Percentiles rank a stretch among this genome's conserved stretches.
phyloP scores from a whole-genome alignment of 2,888 invertebrate species.

The Clunio marinus region DNA sequence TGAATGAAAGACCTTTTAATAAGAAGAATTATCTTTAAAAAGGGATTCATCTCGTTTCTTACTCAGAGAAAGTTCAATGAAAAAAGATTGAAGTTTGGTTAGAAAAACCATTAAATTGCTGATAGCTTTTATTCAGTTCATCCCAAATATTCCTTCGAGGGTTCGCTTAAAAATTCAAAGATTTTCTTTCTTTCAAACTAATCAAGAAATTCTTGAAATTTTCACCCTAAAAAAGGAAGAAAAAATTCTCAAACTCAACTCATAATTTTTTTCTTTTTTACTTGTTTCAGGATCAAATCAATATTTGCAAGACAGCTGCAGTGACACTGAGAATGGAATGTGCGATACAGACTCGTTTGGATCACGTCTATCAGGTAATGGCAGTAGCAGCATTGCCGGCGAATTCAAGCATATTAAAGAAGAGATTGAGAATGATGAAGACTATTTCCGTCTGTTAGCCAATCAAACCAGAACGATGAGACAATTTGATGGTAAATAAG shows the following conservation, averaged over 20 bases:
- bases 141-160: not conserved
- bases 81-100: too few relatives aligned
- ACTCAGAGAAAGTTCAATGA: not conserved
- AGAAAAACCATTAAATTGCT: too few relatives aligned
- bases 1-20: not conserved
- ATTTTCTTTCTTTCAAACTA: constrained; percentile 2
- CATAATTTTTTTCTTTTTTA: not conserved
- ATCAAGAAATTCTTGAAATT: constrained; percentile 23
- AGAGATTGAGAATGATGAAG: constrained; percentile 39
- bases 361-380: constrained; percentile 34
- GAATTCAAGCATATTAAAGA: constrained; percentile 37
- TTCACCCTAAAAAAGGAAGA: not conserved
- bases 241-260: not conserved
- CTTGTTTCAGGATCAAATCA: constrained; percentile 50
- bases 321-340: constrained; percentile 49
- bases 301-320: constrained; percentile 54
- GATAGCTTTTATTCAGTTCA: not conserved
- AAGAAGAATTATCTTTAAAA: not conserved
- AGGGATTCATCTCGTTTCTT: not conserved
- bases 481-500: constrained; percentile 35
- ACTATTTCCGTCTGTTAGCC: constrained; percentile 36
- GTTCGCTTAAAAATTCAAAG: not conserved
- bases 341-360: constrained; percentile 39
- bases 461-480: constrained; percentile 37
- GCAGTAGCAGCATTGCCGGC: constrained; percentile 18